Percentiles rank a stretch among this genome's conserved stretches.
These are phyloP conservation scores for Pogoniulus pusillus DNA, from an alignment of 2,797 vertebrate genomes.

Conservation along the genomic window DNA sequence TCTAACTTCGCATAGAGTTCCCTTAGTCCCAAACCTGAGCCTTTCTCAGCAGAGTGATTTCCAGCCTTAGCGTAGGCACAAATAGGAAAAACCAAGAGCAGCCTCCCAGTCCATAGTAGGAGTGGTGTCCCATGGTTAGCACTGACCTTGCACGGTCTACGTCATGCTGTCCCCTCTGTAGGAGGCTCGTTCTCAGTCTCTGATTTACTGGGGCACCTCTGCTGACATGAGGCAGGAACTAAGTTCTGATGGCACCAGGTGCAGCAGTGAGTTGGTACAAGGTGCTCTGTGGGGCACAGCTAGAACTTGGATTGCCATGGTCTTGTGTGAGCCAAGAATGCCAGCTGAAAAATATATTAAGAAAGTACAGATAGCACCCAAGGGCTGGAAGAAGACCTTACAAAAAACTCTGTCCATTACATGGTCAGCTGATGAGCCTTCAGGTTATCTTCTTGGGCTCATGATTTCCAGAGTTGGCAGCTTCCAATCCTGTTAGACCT, in stretches of 20 bases:
- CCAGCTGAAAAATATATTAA: not conserved
- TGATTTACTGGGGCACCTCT: not conserved
- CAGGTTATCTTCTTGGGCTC: not conserved
- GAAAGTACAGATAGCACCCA: not conserved
- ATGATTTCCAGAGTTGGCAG: not conserved
- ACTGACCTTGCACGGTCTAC: not conserved
- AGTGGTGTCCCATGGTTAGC: not conserved
- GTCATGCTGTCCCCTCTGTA: not conserved
- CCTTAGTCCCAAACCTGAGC: not conserved
- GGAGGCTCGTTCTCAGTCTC: not conserved
- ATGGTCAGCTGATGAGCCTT: not conserved
- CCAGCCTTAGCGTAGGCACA: not conserved
- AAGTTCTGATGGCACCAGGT: not conserved
- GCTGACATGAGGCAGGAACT: not conserved
- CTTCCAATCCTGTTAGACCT: not conserved
- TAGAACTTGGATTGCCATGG: not conserved
- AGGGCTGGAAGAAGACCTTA: not conserved
- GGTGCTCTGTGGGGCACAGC: not conserved
- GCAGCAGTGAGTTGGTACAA: not conserved
- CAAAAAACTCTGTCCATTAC: not conserved
- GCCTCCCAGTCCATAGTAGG: not conserved
- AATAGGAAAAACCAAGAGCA: not conserved
- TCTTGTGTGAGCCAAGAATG: not conserved
- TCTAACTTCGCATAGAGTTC: not conserved
- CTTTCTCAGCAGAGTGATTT: not conserved